Conservation (phyloP, 2,113 vertebrate genomes). For the Chionis minor region DNA sequence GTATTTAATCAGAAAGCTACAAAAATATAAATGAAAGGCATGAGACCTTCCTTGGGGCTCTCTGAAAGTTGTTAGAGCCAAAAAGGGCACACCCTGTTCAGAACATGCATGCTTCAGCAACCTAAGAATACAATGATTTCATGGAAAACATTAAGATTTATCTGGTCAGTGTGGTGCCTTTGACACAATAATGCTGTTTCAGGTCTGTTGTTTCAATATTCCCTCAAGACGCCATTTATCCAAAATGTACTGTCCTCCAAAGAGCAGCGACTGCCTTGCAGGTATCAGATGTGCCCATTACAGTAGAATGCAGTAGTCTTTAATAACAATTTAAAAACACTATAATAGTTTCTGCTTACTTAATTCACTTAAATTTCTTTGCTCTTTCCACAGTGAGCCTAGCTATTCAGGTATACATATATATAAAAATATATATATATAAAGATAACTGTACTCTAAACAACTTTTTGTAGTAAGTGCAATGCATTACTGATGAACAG, state of each 20-base stretch:
- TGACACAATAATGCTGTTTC: background rate
- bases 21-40: background rate
- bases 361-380: background rate
- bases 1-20: background rate
- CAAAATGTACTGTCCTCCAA: background rate
- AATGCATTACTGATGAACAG: background rate
- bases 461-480: background rate
- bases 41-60: background rate
- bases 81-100: background rate
- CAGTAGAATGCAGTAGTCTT: background rate
- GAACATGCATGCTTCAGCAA: background rate
- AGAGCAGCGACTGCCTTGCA: background rate
- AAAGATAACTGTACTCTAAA: background rate
- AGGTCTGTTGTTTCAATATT: background rate
- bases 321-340: background rate
- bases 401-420: background rate
- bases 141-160: slow-evolving; percentile 5
- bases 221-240: background rate
- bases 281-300: background rate
- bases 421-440: too few relatives aligned
- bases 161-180: background rate
- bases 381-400: background rate
- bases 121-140: background rate
- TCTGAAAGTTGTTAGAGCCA: background rate
- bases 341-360: background rate